A percentile compares a stretch with the other conserved stretches of the same genome.
These are phyloP conservation scores for Junonia oenone DNA, from an alignment of 2,888 invertebrate species.

Conservation along the genomic window DNA sequence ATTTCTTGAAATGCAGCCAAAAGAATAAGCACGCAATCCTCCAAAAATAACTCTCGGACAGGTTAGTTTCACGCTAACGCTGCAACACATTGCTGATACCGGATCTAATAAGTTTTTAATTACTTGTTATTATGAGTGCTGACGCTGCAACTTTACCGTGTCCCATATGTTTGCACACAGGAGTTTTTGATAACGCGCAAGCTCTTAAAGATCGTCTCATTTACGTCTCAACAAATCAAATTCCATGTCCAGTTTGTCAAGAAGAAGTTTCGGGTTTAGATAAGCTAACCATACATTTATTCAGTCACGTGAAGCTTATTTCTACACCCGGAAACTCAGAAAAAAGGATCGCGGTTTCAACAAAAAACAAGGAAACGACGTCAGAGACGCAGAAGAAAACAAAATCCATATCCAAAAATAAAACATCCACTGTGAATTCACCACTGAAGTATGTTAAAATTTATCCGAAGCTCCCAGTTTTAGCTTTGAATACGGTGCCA, in stretches of 20 bases:
- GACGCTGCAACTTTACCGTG: constrained; percentile 83
- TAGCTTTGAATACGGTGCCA: constrained; percentile 57
- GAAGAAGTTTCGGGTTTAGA: constrained; percentile 87
- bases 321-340: constrained; percentile 34
- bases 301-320: constrained; percentile 82
- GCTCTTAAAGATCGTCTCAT: constrained; percentile 85
- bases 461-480: constrained; percentile 66
- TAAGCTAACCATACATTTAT: constrained; percentile 90
- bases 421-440: constrained; percentile 43
- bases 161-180: constrained; percentile 87
- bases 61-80: constrained; percentile 55
- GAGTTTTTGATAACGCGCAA: constrained; percentile 84
- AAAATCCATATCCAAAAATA: constrained; percentile 64
- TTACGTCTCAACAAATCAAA: constrained; percentile 85
- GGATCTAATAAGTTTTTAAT: constrained; percentile 10
- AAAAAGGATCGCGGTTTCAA: constrained; percentile 33
- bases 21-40: constrained; percentile 49
- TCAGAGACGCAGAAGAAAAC: constrained; percentile 48
- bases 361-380: constrained; percentile 37
- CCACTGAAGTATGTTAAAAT: constrained; percentile 70
- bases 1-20: constrained; percentile 70
- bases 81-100: constrained; percentile 35
- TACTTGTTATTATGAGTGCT: constrained; percentile 54
- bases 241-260: constrained; percentile 88
- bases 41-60: constrained; percentile 64